Base-by-base conservation (phyloP, 2,113 vertebrate species). In the Paradisaea rubra region DNA sequence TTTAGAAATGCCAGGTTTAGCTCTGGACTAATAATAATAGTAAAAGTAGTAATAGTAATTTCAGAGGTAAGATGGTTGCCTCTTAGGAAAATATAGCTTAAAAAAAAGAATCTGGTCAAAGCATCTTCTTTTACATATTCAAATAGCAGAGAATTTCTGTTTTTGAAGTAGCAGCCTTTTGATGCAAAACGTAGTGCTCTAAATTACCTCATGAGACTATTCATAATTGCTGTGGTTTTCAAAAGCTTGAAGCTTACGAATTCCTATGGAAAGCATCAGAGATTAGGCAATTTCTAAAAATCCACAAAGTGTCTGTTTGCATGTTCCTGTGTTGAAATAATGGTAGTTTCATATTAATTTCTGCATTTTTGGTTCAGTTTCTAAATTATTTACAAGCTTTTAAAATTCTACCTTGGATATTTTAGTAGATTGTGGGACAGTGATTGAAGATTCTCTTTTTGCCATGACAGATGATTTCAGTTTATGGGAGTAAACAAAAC, bases 251-350 rank as follows among this genome's bases (percentile, higher is more conserved):
- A 54, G 14, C 7, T 61, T 85, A 42, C 24, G 45, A 65, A 57
- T 65, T 85, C 28, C n/a, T 50, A 7, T 10, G 7, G 64, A 78
- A 69, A 83, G 8, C 13, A 44, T 30, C 24, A 59, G 35, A 78
- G 52, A 60, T 44, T 6, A 56, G 28, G 8, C 18, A 76, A 20
- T 77, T 52, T 63, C 12, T 27, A 68, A 89, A 93, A 85, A 63
- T 57, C 15, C 14, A 44, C 18, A 50, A 28, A 42, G 15, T 0
- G 0, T 39, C 21, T 70, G 5, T 82, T 61, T 81, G 22, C n/a
- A n/a, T 2, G 2, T 45, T 13, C 19, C 24, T 33, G 2, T 42
- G 35, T 47, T 1, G 4, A 85, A 84, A 81, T 61, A 66, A 9
- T 15, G 22, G 12, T 37, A 45, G 7, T 16, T 18, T 47, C 44